Conservation (phyloP, 1,140 invertebrate genomes). For the Orchestia grillus region DNA sequence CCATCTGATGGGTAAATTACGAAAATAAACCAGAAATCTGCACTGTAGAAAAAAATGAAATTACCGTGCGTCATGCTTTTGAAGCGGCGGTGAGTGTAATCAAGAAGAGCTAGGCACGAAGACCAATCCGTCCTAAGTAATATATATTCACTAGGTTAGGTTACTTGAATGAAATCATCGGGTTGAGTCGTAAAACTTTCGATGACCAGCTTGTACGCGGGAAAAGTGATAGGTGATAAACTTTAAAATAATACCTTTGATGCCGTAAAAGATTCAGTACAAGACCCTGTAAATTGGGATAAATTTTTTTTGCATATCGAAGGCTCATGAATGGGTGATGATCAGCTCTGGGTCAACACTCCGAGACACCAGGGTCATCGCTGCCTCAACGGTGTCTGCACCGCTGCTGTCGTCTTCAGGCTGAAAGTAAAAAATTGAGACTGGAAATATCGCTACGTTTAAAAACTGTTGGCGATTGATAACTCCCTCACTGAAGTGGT, state of each 20-base stretch:
- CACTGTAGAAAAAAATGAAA: not conserved
- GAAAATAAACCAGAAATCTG: not conserved
- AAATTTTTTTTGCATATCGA: not conserved
- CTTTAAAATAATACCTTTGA: not conserved
- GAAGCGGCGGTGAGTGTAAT: not conserved
- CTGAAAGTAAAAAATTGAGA: no score
- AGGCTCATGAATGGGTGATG: not conserved
- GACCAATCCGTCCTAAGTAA: not conserved
- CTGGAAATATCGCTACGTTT: no score
- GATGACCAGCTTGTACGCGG: not conserved
- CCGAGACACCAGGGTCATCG: not conserved
- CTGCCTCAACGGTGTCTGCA: no score
- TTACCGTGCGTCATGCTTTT: no score
- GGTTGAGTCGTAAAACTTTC: not conserved
- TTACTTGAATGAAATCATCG: not conserved
- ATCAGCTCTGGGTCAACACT: not conserved
- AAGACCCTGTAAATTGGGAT: not conserved
- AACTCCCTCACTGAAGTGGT: no score
- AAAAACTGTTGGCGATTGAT: no score
- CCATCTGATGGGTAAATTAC: not conserved
- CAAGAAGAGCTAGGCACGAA: not conserved
- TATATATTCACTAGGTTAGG: not conserved
- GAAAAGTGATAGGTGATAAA: not conserved
- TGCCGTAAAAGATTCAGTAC: not conserved
- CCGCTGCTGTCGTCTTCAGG: no score